Evolutionary conservation across 1,140 invertebrate genomes (phyloP).

Genomic region (Meloidogyne exigua): DNA sequence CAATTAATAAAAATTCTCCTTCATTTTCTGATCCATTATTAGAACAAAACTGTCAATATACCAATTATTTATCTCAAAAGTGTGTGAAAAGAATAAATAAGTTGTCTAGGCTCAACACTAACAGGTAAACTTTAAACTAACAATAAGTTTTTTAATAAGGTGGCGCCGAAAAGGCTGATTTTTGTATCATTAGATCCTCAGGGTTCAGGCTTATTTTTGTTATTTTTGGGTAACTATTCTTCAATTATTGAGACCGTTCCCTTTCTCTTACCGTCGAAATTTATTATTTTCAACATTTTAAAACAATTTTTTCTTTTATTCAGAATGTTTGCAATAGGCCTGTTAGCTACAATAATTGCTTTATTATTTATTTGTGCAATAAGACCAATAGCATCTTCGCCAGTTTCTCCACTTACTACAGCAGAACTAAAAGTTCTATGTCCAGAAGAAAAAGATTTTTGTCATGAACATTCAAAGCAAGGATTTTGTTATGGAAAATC

Average conservation of each 20-base stretch:
- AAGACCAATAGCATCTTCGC: slow-evolving; percentile 1
- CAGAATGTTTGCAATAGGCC: slow-evolving; percentile 15
- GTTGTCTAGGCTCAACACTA: neutral
- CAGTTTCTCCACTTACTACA: slow-evolving; percentile 21
- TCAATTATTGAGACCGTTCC: too few species aligned
- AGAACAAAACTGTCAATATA: slow-evolving; percentile 2
- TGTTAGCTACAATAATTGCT: slow-evolving; percentile 18
- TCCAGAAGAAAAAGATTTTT: slow-evolving; percentile 45
- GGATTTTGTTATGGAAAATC: slow-evolving; percentile 57
- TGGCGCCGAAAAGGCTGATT: too few species aligned
- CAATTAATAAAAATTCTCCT: neutral
- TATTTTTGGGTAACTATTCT: too few species aligned
- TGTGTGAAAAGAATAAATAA: neutral
- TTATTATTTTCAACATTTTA: too few species aligned
- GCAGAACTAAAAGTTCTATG: slow-evolving; percentile 38
- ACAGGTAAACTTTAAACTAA: neutral
- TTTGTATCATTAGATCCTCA: too few species aligned
- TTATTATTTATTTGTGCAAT: slow-evolving; percentile 25
- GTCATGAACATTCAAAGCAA: slow-evolving; percentile 49
- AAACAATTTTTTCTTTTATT: neutral
- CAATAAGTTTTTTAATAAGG: too few species aligned
- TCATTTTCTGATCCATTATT: neutral
- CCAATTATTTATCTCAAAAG: neutral
- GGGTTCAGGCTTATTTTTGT: too few species aligned
- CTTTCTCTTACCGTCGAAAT: too few species aligned